These are phyloP conservation scores for Ophioninae sp. DNA, from an alignment of 2,888 invertebrate genomes.

Conservation along the genomic window DNA sequence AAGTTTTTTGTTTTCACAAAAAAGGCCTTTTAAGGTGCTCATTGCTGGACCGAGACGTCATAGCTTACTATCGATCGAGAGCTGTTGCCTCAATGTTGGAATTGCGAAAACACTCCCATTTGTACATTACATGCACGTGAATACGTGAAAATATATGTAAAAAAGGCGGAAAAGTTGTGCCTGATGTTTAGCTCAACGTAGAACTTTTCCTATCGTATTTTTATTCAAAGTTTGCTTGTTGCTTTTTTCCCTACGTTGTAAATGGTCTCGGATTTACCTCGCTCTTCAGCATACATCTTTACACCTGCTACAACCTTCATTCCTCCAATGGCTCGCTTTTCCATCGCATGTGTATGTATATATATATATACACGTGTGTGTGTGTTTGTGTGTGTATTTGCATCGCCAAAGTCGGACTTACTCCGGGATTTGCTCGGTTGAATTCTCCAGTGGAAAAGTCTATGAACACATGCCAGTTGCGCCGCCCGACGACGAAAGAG, in stretches of 20 bases:
- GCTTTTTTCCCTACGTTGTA: conserved; percentile 19
- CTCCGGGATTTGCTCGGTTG: neutral
- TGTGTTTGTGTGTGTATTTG: neutral
- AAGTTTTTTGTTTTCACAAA: neutral
- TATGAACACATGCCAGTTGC: conserved; percentile 13
- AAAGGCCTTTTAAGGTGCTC: neutral
- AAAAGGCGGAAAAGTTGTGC: neutral
- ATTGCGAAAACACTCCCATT: conserved; percentile 3
- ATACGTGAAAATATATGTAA: neutral
- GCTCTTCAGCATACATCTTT: conserved; percentile 30
- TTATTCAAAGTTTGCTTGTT: conserved; percentile 9
- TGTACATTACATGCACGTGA: neutral
- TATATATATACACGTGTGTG: no score
- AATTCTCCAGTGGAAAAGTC: neutral
- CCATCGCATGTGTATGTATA: neutral
- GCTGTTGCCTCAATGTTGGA: neutral
- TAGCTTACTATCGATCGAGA: conserved; percentile 1
- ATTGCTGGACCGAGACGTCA: no score
- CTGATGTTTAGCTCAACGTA: conserved; percentile 22
- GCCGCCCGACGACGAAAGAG: conserved; percentile 30
- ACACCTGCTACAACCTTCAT: conserved; percentile 39
- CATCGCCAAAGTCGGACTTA: conserved; percentile 13
- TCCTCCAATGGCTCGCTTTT: conserved; percentile 9
- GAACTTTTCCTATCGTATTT: conserved; percentile 26
- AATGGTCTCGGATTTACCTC: conserved; percentile 10